A percentile compares a stretch with the other conserved stretches of the same genome.
Conservation (phyloP, 2,888 invertebrate species). For the Metellina segmentata region DNA sequence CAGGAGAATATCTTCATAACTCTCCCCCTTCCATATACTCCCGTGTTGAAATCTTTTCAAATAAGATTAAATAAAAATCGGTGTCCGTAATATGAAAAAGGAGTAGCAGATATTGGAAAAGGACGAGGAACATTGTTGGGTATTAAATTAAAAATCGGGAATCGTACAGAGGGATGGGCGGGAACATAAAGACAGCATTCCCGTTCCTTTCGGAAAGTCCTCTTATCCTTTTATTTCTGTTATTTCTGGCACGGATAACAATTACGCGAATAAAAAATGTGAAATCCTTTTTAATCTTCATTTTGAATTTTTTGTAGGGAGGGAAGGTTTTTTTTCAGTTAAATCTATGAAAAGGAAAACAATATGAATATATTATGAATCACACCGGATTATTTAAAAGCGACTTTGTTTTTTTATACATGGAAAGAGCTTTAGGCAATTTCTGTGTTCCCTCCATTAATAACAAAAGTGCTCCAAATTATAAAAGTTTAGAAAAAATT, state of each 20-base stretch:
- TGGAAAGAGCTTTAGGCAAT: too few relatives aligned
- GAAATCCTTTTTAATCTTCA: background rate
- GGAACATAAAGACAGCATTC: too few relatives aligned
- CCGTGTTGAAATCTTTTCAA: constrained; percentile 11
- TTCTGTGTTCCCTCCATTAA: too few relatives aligned
- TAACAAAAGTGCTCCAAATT: too few relatives aligned
- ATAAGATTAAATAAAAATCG: constrained; percentile 37
- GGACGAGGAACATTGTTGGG: background rate
- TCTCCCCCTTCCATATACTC: background rate
- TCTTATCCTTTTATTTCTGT: background rate
- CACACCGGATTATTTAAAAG: background rate
- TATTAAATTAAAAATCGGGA: constrained; percentile 48
- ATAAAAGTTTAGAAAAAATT: too few relatives aligned
- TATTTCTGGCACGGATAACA: background rate
- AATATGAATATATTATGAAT: background rate
- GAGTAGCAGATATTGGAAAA: background rate
- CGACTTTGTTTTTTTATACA: background rate
- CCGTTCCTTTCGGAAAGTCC: background rate
- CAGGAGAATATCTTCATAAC: background rate
- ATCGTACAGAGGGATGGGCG: background rate
- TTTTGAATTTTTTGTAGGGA: background rate
- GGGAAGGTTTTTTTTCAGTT: background rate
- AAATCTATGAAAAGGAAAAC: background rate
- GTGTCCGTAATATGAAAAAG: constrained; percentile 27
- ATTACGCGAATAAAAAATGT: background rate